Percentiles rank a stretch among this genome's conserved stretches.
Conservation (phyloP, 2,888 invertebrate species). For the Agonum fuliginosum region DNA sequence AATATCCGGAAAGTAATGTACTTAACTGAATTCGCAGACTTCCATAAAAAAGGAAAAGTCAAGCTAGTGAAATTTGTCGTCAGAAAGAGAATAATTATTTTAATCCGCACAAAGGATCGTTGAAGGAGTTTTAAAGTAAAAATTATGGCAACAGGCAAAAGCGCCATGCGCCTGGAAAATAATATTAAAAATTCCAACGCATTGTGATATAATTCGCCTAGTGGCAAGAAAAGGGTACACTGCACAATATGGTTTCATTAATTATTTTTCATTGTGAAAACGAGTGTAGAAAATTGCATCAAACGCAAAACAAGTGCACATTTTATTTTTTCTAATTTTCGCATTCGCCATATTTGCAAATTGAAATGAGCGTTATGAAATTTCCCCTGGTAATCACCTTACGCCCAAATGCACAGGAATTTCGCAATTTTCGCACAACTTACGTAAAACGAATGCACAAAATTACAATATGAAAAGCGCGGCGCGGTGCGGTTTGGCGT, state of each 20-base stretch:
- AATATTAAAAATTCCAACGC: slow-evolving; percentile 48
- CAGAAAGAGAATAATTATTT: no score
- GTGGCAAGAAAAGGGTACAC: slow-evolving; percentile 31
- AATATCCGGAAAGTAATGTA: no score
- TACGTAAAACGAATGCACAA: slow-evolving; percentile 58
- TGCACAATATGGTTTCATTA: slow-evolving; percentile 38
- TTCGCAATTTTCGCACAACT: slow-evolving; percentile 59
- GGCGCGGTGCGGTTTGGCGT: background rate
- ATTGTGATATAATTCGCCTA: slow-evolving; percentile 33
- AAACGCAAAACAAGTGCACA: slow-evolving; percentile 48
- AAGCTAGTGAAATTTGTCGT: no score
- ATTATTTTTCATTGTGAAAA: slow-evolving; percentile 53
- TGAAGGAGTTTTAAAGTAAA: no score
- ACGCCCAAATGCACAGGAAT: slow-evolving; percentile 55
- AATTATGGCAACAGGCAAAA: no score
- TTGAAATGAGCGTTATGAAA: slow-evolving; percentile 58
- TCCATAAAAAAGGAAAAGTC: no score
- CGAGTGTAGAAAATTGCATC: slow-evolving; percentile 46
- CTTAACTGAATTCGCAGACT: no score
- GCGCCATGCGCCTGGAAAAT: background rate
- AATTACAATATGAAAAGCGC: slow-evolving; percentile 55
- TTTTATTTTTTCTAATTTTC: slow-evolving; percentile 34
- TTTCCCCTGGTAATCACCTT: slow-evolving; percentile 55
- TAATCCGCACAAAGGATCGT: no score
- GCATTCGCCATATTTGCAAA: slow-evolving; percentile 51